Percentiles rank a stretch among this genome's conserved stretches.
These are phyloP conservation scores for Drosophila funebris DNA, from an alignment of 1,140 invertebrate species.

Conservation along the genomic window DNA sequence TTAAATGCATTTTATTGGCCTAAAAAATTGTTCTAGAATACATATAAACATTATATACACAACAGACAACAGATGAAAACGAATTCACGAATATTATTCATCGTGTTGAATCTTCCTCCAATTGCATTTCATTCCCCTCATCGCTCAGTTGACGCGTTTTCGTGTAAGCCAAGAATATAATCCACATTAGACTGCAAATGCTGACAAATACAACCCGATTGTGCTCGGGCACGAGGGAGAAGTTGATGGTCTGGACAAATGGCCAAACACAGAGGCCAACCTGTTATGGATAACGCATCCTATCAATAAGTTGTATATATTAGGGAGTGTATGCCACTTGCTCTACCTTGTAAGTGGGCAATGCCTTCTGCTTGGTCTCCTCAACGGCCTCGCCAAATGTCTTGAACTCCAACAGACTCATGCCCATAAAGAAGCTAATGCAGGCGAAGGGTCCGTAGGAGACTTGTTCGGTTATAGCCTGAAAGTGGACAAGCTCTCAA, in stretches of 20 bases:
- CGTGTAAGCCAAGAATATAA: slow-evolving; percentile 93
- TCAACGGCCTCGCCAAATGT: slow-evolving; percentile 87
- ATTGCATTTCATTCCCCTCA: too few relatives aligned
- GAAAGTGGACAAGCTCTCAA: slow-evolving; percentile 2
- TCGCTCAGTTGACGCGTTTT: slow-evolving; percentile 84
- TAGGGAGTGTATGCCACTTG: too few relatives aligned
- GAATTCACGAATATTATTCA: not conserved
- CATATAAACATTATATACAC: slow-evolving; percentile 23
- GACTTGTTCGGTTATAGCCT: slow-evolving; percentile 92
- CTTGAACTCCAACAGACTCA: slow-evolving; percentile 91
- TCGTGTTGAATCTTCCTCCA: not conserved
- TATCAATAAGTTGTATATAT: not conserved
- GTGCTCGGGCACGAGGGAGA: slow-evolving; percentile 89
- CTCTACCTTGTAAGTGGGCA: slow-evolving; percentile 91
- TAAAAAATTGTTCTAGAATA: slow-evolving; percentile 23
- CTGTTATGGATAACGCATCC: slow-evolving; percentile 83
- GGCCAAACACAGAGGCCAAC: slow-evolving; percentile 92
- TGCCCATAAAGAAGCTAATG: slow-evolving; percentile 91
- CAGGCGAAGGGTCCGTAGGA: slow-evolving; percentile 92
- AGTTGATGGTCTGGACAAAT: slow-evolving; percentile 92
- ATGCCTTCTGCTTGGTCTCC: slow-evolving; percentile 90
- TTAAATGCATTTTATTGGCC: slow-evolving; percentile 57
- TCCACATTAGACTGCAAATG: slow-evolving; percentile 92
- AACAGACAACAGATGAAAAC: not conserved
- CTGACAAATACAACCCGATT: slow-evolving; percentile 94